Evolutionary conservation across 2,888 invertebrate genomes (phyloP).

Genomic region (Gymnocheta viridis): DNA sequence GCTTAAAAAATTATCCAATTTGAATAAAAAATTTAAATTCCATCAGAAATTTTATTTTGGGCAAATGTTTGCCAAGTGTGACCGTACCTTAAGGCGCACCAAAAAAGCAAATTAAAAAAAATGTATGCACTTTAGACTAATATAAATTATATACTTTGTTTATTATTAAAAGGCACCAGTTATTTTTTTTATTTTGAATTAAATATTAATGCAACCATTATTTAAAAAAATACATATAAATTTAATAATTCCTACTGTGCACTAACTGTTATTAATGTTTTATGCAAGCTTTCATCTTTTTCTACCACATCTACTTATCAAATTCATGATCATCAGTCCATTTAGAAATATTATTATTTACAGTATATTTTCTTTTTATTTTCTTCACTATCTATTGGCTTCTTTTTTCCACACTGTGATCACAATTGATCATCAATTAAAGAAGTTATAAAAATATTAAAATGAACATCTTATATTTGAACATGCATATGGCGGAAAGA

Average conservation of each 20-base stretch:
- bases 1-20: no score
- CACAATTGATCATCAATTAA: conserved; percentile 35
- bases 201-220: neutral
- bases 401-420: conserved; percentile 34
- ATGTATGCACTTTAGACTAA: no score
- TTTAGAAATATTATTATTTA: conserved; percentile 25
- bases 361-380: neutral
- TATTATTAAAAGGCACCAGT: no score
- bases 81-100: no score
- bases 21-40: no score
- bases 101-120: no score
- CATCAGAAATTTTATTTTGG: no score
- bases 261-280: conserved; percentile 37
- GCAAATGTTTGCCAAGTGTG: no score
- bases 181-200: no score
- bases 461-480: neutral
- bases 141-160: no score
- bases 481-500: neutral
- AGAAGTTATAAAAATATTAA: neutral
- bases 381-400: conserved; percentile 8
- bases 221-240: neutral
- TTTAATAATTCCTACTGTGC: neutral
- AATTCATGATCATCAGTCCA: conserved; percentile 14
- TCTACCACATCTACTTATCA: neutral
- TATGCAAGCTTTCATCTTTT: neutral